Conservation (phyloP, 2,113 vertebrate species). For the Glaucidium brasilianum region DNA sequence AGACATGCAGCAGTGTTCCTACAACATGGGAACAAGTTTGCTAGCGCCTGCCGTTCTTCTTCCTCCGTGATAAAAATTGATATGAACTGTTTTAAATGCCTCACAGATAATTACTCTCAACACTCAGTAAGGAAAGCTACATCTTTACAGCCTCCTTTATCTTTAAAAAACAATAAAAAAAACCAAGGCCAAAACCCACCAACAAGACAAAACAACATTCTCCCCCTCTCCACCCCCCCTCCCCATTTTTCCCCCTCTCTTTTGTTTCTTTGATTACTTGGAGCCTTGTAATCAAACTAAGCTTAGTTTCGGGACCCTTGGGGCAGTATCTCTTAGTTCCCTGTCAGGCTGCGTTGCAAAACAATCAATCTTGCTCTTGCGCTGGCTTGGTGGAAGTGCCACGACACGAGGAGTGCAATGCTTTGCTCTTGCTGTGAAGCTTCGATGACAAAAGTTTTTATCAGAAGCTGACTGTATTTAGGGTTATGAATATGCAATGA, state of each 20-base stretch:
- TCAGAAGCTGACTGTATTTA: constrained; percentile 83
- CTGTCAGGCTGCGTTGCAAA: constrained; percentile 88
- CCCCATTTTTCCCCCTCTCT: background rate
- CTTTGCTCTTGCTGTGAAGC: constrained; percentile 78
- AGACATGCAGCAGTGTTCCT: constrained; percentile 48
- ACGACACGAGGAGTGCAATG: constrained; percentile 66
- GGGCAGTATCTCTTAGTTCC: constrained; percentile 88
- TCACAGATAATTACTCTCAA: constrained; percentile 73
- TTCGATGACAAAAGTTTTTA: constrained; percentile 83
- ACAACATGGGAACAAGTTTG: constrained; percentile 76
- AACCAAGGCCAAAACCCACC: background rate
- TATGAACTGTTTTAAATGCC: constrained; percentile 70
- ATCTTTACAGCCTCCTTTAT: constrained; percentile 68
- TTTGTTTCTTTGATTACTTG: constrained; percentile 87
- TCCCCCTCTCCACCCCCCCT: background rate
- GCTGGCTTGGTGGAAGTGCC: constrained; percentile 77
- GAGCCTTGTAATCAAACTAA: constrained; percentile 90
- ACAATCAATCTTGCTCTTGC: constrained; percentile 92
- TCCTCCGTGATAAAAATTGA: constrained; percentile 70
- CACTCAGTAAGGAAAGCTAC: constrained; percentile 42
- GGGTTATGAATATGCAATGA: constrained; percentile 88
- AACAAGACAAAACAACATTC: background rate
- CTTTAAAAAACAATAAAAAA: constrained; percentile 49
- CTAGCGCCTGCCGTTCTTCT: constrained; percentile 67
- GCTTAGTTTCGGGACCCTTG: constrained; percentile 83